Evolutionary conservation across 2,888 invertebrate species (phyloP), one percentile per base, ranked within the genome.

Genomic region (Leptopterna dolabrata): DNA sequence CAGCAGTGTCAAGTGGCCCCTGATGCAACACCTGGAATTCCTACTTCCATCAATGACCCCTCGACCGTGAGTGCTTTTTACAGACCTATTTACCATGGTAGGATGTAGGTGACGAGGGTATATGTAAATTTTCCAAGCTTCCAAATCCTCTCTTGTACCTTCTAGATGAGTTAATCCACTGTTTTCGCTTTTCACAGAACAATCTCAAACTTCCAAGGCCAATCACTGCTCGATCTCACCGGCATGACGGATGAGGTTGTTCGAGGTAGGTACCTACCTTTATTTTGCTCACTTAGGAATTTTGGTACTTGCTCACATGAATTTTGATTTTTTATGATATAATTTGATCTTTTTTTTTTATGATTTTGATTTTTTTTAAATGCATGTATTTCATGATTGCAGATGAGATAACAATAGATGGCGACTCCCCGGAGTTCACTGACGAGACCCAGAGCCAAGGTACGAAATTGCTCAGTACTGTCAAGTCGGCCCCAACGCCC

Each of bases 331-430:
- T 24, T n/a, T n/a, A n/a, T n/a, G n/a, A n/a, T n/a, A n/a, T n/a
- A n/a, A n/a, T n/a, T n/a, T n/a, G n/a, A n/a, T n/a, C n/a, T n/a
- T n/a, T n/a, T n/a, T n/a, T n/a, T 70, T 29, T 24, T 6, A 70
- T n/a, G 24, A 27, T 70, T 11, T 24, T 4, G 13, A 1, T 11
- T 24, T 4, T 36, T 73, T 73, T 73, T 27, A 19, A 19, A 55
- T 55, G n/a, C 19, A 55, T 73, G 41, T 73, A 36, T 36, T 78
- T 43, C 78, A 43, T 78, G 36, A 78, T 78, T 78, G 78, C 78
- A 78, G 78, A 78, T 78, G 78, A 78, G 43, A 16, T 78, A 2
- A 78, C 24, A 19, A 47, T 78, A 36, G 78, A 78, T n/a, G 27
- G 43, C 14, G 43, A 78, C 6, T 78, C 78, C 27, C 19, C 41